A percentile compares a stretch with the other conserved stretches of the same genome.
These are phyloP conservation scores for Tenebrosternarchus preto DNA, from an alignment of 2,113 vertebrate species.

Conservation along the genomic window DNA sequence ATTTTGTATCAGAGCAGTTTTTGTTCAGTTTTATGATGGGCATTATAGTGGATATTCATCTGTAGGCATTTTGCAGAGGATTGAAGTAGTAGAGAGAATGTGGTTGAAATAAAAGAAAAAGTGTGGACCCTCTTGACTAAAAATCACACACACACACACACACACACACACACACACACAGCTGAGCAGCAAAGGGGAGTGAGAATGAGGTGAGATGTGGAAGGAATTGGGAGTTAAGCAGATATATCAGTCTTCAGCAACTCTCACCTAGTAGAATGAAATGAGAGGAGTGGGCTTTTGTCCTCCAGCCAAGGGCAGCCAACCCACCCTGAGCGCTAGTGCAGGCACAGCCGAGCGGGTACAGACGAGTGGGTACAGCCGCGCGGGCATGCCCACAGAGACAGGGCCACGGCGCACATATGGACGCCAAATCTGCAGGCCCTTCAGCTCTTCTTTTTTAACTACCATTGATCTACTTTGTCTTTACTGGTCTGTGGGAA, in stretches of 20 bases:
- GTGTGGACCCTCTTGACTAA: not conserved
- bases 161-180: not conserved
- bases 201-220: not conserved
- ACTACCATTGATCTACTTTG: not conserved
- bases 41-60: too few relatives aligned
- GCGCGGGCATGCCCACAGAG: not conserved
- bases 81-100: not conserved
- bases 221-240: conserved; percentile 4
- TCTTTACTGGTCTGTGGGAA: not conserved
- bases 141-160: not conserved
- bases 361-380: too few relatives aligned
- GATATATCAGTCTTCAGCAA: conserved; percentile 15
- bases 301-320: conserved; percentile 16
- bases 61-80: not conserved
- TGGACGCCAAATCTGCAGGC: not conserved
- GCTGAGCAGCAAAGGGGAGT: conserved; percentile 2
- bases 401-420: not conserved
- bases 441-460: not conserved
- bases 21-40: too few relatives aligned
- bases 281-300: not conserved
- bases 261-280: too few relatives aligned
- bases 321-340: not conserved
- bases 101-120: not conserved
- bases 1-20: not conserved
- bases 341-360: not conserved